Conservation (phyloP, 2,113 vertebrate species). For the Scalopus aquaticus region DNA sequence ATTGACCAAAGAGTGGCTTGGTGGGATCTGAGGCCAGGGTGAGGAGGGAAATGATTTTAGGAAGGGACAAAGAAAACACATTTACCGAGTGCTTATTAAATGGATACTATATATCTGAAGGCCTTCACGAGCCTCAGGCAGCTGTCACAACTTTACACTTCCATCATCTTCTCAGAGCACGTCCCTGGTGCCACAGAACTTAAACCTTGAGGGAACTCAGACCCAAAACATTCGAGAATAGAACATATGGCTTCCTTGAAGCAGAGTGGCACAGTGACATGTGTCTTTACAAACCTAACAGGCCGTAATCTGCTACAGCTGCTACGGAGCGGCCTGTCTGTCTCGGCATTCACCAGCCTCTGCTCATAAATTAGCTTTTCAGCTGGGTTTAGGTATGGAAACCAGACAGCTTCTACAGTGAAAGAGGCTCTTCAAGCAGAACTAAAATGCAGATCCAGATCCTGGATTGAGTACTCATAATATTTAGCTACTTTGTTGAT, state of each 20-base stretch:
- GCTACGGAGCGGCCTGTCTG: not conserved
- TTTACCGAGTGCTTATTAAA: not conserved
- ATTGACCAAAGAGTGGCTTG: not conserved
- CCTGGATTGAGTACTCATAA: not conserved
- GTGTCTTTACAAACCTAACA: conserved; percentile 52
- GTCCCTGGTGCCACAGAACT: not conserved
- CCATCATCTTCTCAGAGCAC: not conserved
- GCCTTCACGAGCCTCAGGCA: not conserved
- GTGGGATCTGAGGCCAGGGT: not conserved
- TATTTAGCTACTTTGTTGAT: conserved; percentile 20
- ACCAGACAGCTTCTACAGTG: conserved; percentile 11
- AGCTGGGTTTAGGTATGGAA: conserved; percentile 22
- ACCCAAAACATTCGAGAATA: not conserved
- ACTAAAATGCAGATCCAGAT: not conserved
- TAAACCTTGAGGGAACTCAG: not conserved
- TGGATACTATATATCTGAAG: not conserved
- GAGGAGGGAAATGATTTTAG: not conserved
- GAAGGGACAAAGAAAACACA: not conserved
- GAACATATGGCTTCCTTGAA: conserved; percentile 30
- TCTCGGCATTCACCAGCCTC: not conserved
- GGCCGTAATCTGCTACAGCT: conserved; percentile 33
- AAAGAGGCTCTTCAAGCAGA: conserved; percentile 15
- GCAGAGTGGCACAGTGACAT: not conserved
- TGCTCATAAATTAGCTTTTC: conserved; percentile 43
- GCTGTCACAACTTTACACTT: not conserved